Conservation (phyloP, 1,140 invertebrate species). For the Ips typographus region DNA sequence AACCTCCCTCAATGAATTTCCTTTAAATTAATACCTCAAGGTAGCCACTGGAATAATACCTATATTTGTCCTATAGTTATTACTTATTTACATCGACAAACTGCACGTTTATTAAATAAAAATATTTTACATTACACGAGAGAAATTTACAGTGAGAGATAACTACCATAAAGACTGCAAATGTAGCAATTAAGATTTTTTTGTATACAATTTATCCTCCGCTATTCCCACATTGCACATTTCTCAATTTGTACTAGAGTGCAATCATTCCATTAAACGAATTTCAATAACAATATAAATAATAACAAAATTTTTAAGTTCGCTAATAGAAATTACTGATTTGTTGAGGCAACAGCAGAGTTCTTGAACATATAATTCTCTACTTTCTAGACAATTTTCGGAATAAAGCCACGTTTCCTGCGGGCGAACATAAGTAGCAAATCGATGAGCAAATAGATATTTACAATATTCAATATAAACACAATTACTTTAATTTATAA, state of each 20-base stretch:
- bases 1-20: background rate
- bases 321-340: background rate
- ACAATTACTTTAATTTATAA: slow-evolving; percentile 12
- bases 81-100: slow-evolving; percentile 51
- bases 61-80: slow-evolving; percentile 36
- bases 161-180: slow-evolving; percentile 46
- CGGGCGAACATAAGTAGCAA: slow-evolving; percentile 6
- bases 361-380: background rate
- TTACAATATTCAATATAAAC: slow-evolving; percentile 23
- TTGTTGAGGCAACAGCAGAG: background rate
- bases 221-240: slow-evolving; percentile 30
- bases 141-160: slow-evolving; percentile 48
- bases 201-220: slow-evolving; percentile 18
- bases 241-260: slow-evolving; percentile 50
- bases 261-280: slow-evolving; percentile 39
- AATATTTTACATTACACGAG: slow-evolving; percentile 46
- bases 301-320: background rate
- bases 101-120: slow-evolving; percentile 49
- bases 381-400: background rate
- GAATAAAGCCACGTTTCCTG: background rate
- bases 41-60: slow-evolving; percentile 9
- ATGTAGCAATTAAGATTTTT: slow-evolving; percentile 41
- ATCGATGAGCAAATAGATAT: slow-evolving; percentile 29
- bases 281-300: slow-evolving; percentile 40
- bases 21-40: background rate